Evolutionary conservation across 2,113 vertebrate genomes (phyloP).

Genomic region (Mus spicilegus): DNA sequence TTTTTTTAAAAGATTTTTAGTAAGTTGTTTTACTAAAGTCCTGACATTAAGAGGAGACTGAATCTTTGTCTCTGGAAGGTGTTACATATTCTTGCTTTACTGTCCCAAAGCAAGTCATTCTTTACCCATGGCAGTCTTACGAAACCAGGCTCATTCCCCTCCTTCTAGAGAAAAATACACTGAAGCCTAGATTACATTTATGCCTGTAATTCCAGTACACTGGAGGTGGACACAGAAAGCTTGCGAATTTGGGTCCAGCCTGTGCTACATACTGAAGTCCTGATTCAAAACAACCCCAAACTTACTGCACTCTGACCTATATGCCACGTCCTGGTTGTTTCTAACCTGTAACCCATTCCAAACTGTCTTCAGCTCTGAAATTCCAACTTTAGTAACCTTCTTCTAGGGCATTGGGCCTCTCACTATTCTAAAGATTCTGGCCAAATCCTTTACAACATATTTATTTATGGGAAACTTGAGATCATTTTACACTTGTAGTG

Average conservation of each 20-base stretch:
- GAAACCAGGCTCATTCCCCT: not conserved
- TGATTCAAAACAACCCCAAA: not conserved
- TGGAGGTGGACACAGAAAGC: not conserved
- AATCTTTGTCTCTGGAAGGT: not conserved
- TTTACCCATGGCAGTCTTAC: not conserved
- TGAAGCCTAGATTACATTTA: not conserved
- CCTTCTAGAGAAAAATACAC: not conserved
- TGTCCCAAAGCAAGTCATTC: not conserved
- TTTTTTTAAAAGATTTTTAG: not conserved
- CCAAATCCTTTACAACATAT: not conserved
- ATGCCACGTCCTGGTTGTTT: not conserved
- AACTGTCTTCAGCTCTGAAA: not conserved
- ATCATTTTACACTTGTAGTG: not conserved
- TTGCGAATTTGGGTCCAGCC: not conserved
- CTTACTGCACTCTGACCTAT: not conserved
- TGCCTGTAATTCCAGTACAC: not conserved
- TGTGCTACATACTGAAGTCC: not conserved
- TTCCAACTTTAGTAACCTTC: not conserved
- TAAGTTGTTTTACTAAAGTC: not conserved
- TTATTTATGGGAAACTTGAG: not conserved
- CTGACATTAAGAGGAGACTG: not conserved
- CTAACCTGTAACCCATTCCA: not conserved
- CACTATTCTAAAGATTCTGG: not conserved
- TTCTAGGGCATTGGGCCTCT: not conserved
- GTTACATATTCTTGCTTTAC: not conserved